Percentiles rank a stretch among this genome's conserved stretches.
These are phyloP conservation scores for Forbesichthys agassizii DNA, from an alignment of 2,113 vertebrate genomes.

Conservation along the genomic window DNA sequence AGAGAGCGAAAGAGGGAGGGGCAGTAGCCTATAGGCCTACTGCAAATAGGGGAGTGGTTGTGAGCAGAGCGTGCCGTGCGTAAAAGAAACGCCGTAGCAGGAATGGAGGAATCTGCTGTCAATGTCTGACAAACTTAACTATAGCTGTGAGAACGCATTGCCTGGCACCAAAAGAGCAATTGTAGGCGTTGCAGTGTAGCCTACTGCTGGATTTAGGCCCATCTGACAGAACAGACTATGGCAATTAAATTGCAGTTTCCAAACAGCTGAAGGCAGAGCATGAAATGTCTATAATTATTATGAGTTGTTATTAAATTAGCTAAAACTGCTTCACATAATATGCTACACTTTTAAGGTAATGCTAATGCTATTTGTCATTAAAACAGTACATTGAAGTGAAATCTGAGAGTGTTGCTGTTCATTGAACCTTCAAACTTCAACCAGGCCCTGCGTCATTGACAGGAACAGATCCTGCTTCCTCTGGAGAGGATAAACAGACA, in stretches of 20 bases:
- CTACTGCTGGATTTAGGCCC: not conserved
- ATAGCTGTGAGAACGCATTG: not conserved
- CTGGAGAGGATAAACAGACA: no score
- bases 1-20: constrained; percentile 17
- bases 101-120: not conserved
- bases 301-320: no score
- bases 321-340: no score
- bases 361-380: no score
- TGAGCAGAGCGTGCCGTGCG: no score
- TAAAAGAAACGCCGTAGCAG: no score
- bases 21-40: not conserved
- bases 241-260: constrained; percentile 15
- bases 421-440: not conserved
- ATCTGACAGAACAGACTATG: constrained; percentile 30
- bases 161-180: not conserved
- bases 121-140: not conserved
- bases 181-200: not conserved
- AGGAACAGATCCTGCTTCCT: constrained; percentile 8
- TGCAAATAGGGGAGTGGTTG: not conserved
- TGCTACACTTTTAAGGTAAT: no score
- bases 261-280: constrained; percentile 16
- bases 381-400: no score
- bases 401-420: no score
- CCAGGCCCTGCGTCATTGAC: not conserved
- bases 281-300: no score